These are phyloP conservation scores for Limosa lapponica DNA, from an alignment of 2,797 vertebrate genomes.

Conservation along the genomic window DNA sequence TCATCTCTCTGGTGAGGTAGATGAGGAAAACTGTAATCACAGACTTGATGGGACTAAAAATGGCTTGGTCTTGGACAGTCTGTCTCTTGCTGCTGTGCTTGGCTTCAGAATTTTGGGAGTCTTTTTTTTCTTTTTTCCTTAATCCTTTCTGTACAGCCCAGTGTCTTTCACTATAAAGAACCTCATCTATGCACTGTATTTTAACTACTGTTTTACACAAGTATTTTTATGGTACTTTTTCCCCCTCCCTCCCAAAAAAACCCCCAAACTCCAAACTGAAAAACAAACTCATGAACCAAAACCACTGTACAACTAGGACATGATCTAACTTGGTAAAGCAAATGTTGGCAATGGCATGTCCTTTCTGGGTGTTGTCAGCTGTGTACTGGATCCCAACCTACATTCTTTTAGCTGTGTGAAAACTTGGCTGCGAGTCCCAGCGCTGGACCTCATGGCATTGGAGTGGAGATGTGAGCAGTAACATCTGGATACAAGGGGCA, in stretches of 20 bases:
- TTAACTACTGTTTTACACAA: neutral
- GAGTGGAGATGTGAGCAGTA: neutral
- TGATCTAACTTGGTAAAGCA: constrained; percentile 30
- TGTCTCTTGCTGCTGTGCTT: neutral
- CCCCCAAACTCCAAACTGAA: neutral
- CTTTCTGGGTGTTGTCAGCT: constrained; percentile 55
- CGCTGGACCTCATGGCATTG: neutral
- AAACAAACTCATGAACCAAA: neutral
- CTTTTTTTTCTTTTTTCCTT: too few species aligned
- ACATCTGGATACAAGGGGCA: constrained; percentile 41
- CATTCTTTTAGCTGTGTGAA: constrained; percentile 30
- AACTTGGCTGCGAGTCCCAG: constrained; percentile 4
- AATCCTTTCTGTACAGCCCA: neutral
- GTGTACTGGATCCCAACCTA: neutral
- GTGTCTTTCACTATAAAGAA: neutral
- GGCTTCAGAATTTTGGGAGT: neutral
- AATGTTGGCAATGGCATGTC: neutral
- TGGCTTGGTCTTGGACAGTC: neutral
- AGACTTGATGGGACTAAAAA: constrained; percentile 19
- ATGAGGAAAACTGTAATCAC: constrained; percentile 45
- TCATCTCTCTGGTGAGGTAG: constrained; percentile 38
- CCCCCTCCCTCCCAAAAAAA: neutral
- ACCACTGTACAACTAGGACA: neutral
- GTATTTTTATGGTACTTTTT: neutral
- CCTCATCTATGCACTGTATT: neutral